These are phyloP conservation scores for Solenopsis fugax DNA, from an alignment of 1,140 invertebrate species.

Conservation along the genomic window DNA sequence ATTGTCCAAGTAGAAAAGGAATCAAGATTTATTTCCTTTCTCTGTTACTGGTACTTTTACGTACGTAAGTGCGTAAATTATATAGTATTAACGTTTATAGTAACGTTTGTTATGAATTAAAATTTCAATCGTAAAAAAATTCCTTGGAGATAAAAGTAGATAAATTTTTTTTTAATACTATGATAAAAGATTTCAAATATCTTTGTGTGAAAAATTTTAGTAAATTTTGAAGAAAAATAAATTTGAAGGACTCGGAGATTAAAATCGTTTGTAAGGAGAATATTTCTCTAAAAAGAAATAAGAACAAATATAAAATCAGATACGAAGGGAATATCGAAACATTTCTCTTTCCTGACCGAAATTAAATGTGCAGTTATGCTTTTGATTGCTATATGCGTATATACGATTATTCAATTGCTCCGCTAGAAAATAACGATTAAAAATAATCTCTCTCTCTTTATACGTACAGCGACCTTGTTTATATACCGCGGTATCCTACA, in stretches of 20 bases:
- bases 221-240: background rate
- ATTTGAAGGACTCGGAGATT: background rate
- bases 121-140: conserved; percentile 5
- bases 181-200: background rate
- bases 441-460: conserved; percentile 39
- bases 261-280: background rate
- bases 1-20: background rate
- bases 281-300: conserved; percentile 22
- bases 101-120: background rate
- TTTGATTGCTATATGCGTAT: conserved; percentile 54
- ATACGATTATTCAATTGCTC: conserved; percentile 39
- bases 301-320: conserved; percentile 5
- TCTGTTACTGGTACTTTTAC: conserved; percentile 3
- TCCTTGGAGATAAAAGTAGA: background rate
- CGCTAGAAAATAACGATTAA: conserved; percentile 40
- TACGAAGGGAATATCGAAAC: background rate
- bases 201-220: conserved; percentile 6
- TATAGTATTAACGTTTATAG: background rate
- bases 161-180: conserved; percentile 23
- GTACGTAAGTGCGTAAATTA: background rate
- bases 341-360: conserved; percentile 8
- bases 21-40: background rate
- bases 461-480: conserved; percentile 27
- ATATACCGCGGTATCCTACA: background rate
- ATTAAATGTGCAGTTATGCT: conserved; percentile 25